Conservation (phyloP, 2,888 invertebrate species). For the Sarcophaga caerulescens region DNA sequence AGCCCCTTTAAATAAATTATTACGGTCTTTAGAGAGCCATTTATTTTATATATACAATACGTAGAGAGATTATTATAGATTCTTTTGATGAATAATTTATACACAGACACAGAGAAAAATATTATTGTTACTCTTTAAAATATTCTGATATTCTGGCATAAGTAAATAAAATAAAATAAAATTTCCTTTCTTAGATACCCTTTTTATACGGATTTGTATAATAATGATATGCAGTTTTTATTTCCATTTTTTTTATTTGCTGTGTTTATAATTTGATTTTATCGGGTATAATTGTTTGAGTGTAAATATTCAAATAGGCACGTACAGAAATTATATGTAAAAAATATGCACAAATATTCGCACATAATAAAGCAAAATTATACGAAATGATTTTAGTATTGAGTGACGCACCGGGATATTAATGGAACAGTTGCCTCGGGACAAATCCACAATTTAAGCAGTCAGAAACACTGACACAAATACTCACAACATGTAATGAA, state of each 20-base stretch:
- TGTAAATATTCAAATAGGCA: slow-evolving; percentile 31
- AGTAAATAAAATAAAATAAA: too few species aligned
- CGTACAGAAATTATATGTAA: neutral
- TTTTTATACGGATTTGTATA: too few species aligned
- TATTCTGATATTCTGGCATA: too few species aligned
- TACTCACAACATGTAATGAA: too few species aligned
- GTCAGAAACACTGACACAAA: too few species aligned
- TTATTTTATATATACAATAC: too few species aligned
- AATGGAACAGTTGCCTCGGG: neutral
- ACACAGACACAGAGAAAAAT: too few species aligned
- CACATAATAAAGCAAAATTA: slow-evolving; percentile 9
- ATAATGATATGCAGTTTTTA: neutral
- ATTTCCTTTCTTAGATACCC: too few species aligned
- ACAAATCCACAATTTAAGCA: neutral
- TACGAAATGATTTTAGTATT: slow-evolving; percentile 11
- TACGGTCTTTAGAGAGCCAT: too few species aligned
- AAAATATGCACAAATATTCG: neutral
- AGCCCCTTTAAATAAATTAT: neutral
- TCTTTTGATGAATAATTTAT: too few species aligned
- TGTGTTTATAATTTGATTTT: neutral
- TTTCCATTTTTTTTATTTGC: neutral
- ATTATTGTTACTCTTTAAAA: too few species aligned
- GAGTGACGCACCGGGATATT: slow-evolving; percentile 17
- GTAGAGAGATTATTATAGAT: too few species aligned
- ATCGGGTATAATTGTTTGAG: neutral